Evolutionary conservation across 2,113 vertebrate species (phyloP), one percentile per base, ranked within the genome.

Genomic region (Lophura nycthemera): DNA sequence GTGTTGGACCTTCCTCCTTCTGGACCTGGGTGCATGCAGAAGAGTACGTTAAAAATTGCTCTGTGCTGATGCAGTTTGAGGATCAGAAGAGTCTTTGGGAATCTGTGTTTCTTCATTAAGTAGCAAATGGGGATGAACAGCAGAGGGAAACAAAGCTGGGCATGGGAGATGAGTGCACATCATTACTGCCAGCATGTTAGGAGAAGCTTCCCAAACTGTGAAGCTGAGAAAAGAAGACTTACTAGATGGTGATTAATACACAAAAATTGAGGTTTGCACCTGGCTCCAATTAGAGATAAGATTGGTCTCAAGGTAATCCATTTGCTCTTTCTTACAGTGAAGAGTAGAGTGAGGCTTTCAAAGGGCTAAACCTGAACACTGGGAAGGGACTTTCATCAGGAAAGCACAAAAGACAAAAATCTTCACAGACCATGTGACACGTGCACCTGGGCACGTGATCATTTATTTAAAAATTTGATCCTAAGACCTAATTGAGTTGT

Each of bases 191-290:
- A 85, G 64, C 6, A 0, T 43, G 11, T 40, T 74, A 86, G 78
- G 67, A 85, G 42, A 86, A 86, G 19, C 34, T 71, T 90, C 60
- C 76, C n/a, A 32, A 74, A 83, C 21, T 67, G 57, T 69, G 66
- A 89, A 95, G 42, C 52, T 93, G 57, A 60, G 83, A 64, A 86
- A 88, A 42, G 47, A 74, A 56, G 29, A 38, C 60, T 63, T 86
- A 36, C 12, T 70, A 32, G 57, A 7, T 76, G 63, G 36, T 18
- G 21, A 85, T 87, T 90, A 83, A 77, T 89, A 77, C 25, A 71
- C 73, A 75, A 89, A 63, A 88, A 81, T 76, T 80, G 69, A 50
- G 60, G 42, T 66, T 95, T 76, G 79, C 84, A 80, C 69, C 71
- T 87, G 91, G 32, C 71, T 89, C 32, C 64, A 77, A 42, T 87